These are phyloP conservation scores for Azorinus chamasolen DNA, from an alignment of 2,888 invertebrate genomes.

Conservation along the genomic window DNA sequence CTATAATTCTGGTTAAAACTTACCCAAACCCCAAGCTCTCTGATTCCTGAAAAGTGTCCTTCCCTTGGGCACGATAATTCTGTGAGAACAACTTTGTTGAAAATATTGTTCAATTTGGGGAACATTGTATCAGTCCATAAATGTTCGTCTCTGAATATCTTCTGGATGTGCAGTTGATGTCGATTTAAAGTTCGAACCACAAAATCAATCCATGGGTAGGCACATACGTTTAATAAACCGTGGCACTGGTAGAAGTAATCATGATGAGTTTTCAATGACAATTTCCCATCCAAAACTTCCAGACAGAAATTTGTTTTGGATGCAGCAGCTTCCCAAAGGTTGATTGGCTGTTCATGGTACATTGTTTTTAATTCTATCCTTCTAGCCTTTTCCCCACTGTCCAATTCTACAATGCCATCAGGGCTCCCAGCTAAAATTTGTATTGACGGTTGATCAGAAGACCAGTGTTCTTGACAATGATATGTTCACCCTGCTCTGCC, in stretches of 20 bases:
- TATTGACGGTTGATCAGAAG: constrained; percentile 11
- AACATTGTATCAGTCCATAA: constrained; percentile 13
- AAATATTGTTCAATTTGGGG: too few relatives aligned
- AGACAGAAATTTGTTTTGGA: constrained; percentile 31
- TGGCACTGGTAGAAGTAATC: constrained; percentile 48
- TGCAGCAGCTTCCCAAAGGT: constrained; percentile 20
- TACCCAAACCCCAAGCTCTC: too few relatives aligned
- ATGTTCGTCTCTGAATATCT: constrained; percentile 24
- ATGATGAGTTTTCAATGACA: constrained; percentile 32
- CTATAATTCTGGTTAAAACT: too few relatives aligned
- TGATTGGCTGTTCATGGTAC: constrained; percentile 25
- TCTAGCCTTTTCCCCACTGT: neutral
- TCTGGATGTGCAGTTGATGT: constrained; percentile 36
- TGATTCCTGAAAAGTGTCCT: too few relatives aligned
- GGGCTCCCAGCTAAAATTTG: constrained; percentile 39
- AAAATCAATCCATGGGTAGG: constrained; percentile 45
- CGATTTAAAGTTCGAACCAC: constrained; percentile 33
- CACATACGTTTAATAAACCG: constrained; percentile 29
- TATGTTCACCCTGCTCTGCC: constrained; percentile 30
- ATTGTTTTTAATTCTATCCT: constrained; percentile 27
- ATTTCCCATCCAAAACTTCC: constrained; percentile 10
- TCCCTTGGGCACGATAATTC: too few relatives aligned
- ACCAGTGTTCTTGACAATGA: constrained; percentile 25
- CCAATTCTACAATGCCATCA: constrained; percentile 32
- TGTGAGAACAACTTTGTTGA: too few relatives aligned